phyloP scores from a whole-genome alignment of 1,140 invertebrate species.

The Philaenus spumarius region DNA sequence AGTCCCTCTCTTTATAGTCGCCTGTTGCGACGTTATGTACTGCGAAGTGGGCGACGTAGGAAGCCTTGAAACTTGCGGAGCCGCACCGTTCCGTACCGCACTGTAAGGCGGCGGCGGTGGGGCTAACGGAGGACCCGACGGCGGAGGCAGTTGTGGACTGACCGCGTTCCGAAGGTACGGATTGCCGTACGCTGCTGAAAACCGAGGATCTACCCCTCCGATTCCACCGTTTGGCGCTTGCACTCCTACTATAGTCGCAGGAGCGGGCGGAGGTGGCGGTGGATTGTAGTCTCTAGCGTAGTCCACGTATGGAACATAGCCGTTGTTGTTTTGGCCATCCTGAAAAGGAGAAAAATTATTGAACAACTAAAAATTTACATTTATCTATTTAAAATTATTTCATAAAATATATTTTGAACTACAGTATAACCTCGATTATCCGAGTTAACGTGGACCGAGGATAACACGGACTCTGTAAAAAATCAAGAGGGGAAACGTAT shows the following conservation, averaged over 20 bases:
- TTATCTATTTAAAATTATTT: too few species aligned
- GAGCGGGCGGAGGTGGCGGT: conserved; percentile 46
- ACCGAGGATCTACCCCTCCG: conserved; percentile 65
- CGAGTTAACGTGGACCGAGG: too few species aligned
- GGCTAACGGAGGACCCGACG: conserved; percentile 65
- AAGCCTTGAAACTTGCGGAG: conserved; percentile 37
- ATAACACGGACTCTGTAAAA: too few species aligned
- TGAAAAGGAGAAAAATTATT: too few species aligned
- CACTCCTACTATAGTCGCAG: not conserved
- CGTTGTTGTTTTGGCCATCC: conserved; percentile 78
- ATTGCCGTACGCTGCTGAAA: conserved; percentile 82
- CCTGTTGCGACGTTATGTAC: conserved; percentile 40
- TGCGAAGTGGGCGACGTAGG: conserved; percentile 46
- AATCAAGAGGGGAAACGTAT: too few species aligned
- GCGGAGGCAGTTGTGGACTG: conserved; percentile 44
- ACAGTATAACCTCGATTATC: too few species aligned
- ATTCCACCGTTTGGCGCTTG: conserved; percentile 5
- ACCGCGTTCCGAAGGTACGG: conserved; percentile 65
- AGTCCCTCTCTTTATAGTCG: conserved; percentile 50
- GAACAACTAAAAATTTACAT: too few species aligned
- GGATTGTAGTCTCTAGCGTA: conserved; percentile 79
- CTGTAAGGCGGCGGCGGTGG: conserved; percentile 70
- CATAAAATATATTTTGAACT: too few species aligned
- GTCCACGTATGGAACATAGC: conserved; percentile 83
- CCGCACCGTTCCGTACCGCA: conserved; percentile 39